Evolutionary conservation across 2,113 vertebrate species (phyloP), one percentile per base, ranked within the genome.

Genomic region (Bostrychus sinensis): DNA sequence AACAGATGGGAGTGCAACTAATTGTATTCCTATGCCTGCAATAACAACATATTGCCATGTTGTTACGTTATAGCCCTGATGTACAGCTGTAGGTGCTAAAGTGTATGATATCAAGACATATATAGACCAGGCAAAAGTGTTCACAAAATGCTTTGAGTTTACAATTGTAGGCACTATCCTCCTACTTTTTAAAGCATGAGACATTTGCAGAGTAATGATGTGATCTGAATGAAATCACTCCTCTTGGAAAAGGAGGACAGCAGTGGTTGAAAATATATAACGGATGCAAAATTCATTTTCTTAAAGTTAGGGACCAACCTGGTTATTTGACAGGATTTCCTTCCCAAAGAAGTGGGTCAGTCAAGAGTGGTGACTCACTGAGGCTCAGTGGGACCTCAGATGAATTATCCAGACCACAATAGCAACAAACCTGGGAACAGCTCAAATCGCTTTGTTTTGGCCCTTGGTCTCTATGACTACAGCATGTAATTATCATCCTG

Each of bases 331-430:
- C 38, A 74, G 59, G 61, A 50, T 61, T 55, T 53, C 34, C 42
- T 70, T 22, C 61, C 70, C 70, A 34, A 56, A 72, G 38, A 83
- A 85, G 45, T 75, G 75, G 77, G 78, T 83, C 78, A 81, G 38
- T 72, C 58, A 22, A 59, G 63, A 56, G 38, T 9, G 58, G 63
- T 82, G 82, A 84, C 54, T 82, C 72, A 82, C 36, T 62, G 36
- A 63, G 41, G 63, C 61, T 66, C 68, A 43, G 43, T 25, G 39
- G 53, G 66, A 80, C 70, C 56, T 80, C 56, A 62, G 62, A 81
- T 77, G 64, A 83, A 80, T 71, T 51, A 66, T 56, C 75, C 70
- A 66, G 57, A 56, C 67, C 70, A 77, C 65, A 76, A 62, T 62
- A 71, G 70, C 65, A 66, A 48, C 26, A 84, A 66, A 70, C 28